Base-by-base conservation (phyloP, 37 sponge, comb jelly and placozoan genomes). In the Mnemiopsis leidyi region DNA sequence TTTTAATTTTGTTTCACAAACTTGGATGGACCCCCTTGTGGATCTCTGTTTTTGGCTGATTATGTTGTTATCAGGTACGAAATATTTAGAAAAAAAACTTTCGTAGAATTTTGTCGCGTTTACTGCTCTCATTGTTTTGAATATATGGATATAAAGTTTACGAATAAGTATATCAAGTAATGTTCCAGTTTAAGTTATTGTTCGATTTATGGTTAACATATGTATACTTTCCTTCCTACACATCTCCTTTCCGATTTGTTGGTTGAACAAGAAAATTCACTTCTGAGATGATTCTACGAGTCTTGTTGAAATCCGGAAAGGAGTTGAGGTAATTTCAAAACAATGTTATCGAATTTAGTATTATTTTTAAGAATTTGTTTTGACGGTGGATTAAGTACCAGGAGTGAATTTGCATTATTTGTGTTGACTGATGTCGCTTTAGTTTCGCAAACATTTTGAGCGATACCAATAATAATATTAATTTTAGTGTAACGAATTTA, bases 401-500 rank as follows among this genome's bases (percentile, higher is more conserved):
- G 18, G 35, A 77, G 79, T 69, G 21, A 69, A 69, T 28, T 69
- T 69, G 21, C 73, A 21, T 69, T 77, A 77, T 77, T 77, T 77
- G 79, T 77, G 79, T 77, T 77, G 32, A 77, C 79, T 77, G 79
- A 32, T 77, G 35, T 77, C 79, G 79, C 79, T 77, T 77, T 34
- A 77, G 20, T 77, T 77, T 77, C 79, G 79, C 79, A 77, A 21
- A 34, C 32, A 77, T 34, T 32, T 77, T 77, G 36, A 34, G 79
- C 79, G 79, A 77, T 77, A 32, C 79, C 79, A 77, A 34, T 77
- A 77, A 77, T 77, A 34, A 77, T 77, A 77, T 77, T 77, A 77
- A 77, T 77, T 77, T 77, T 77, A 77, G 79, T 77, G 79, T 77
- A 77, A 77, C 79, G 79, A 77, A 77, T 77, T 77, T 77, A 77